Evolutionary conservation across 2,797 vertebrate species (phyloP).

Genomic region (Pseudopleuronectes americanus): DNA sequence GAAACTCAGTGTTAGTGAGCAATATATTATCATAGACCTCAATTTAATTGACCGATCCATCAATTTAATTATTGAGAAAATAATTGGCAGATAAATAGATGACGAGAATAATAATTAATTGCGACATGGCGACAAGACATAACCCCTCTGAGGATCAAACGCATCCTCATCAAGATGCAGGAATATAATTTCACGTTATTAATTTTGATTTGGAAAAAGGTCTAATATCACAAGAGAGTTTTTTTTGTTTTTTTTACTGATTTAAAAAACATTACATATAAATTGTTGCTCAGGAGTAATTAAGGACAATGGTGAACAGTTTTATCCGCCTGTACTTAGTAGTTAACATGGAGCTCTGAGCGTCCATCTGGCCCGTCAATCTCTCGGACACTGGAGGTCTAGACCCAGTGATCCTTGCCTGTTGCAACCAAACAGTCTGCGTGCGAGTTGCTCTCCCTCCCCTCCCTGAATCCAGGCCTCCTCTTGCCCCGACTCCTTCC

Average conservation of each 20-base stretch:
- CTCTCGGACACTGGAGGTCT: constrained; percentile 60
- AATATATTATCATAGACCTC: background rate
- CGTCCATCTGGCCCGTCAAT: constrained; percentile 68
- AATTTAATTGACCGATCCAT: background rate
- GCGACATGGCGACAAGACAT: no score
- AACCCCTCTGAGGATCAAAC: background rate
- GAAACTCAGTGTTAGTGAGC: background rate
- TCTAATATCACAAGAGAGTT: background rate
- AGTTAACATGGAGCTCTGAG: constrained; percentile 47
- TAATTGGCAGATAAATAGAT: background rate
- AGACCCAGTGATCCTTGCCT: constrained; percentile 43
- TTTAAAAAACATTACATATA: background rate
- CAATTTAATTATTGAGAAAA: background rate
- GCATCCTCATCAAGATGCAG: background rate
- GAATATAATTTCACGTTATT: background rate
- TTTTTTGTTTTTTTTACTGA: background rate
- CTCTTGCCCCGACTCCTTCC: constrained; percentile 42
- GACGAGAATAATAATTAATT: background rate
- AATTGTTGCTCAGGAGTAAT: background rate
- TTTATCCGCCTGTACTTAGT: constrained; percentile 29
- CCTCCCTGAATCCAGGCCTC: constrained; percentile 9
- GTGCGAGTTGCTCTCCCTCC: constrained; percentile 23
- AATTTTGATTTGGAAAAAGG: background rate
- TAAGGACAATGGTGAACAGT: constrained; percentile 2
- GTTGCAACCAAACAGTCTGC: constrained; percentile 20